phyloP scores from a whole-genome alignment of 2,888 invertebrate genomes.

The Dicyrtoma fusca region DNA sequence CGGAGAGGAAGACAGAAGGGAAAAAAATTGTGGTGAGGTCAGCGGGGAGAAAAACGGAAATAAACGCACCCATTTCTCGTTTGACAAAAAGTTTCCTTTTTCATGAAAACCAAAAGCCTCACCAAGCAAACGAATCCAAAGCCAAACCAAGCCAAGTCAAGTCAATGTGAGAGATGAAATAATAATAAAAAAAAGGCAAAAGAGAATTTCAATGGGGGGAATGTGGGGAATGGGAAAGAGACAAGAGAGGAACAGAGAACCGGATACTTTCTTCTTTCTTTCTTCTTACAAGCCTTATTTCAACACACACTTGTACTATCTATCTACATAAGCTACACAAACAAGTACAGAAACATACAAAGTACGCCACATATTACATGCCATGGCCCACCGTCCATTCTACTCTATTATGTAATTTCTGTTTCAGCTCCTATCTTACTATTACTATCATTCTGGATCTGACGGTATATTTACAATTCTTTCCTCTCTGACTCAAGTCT shows the following conservation, averaged over 20 bases:
- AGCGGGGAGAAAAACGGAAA: slow-evolving; percentile 37
- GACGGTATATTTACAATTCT: neutral
- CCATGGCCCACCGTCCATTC: slow-evolving; percentile 1
- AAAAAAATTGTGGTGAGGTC: slow-evolving; percentile 37
- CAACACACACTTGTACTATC: neutral
- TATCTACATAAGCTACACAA: neutral
- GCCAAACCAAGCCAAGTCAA: no score
- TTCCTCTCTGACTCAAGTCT: neutral
- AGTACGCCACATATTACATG: neutral
- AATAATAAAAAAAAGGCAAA: neutral
- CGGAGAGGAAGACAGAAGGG: no score
- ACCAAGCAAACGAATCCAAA: neutral
- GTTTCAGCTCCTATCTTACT: neutral
- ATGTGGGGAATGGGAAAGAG: slow-evolving; percentile 1
- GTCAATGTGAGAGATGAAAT: no score
- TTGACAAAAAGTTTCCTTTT: slow-evolving; percentile 28
- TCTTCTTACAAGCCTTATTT: neutral
- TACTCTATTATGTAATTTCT: neutral
- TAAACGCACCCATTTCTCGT: slow-evolving; percentile 34
- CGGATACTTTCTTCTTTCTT: slow-evolving; percentile 19
- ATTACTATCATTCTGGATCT: neutral
- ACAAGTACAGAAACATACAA: slow-evolving; percentile 1
- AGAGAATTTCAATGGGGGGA: slow-evolving; percentile 6
- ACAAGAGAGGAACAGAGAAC: slow-evolving; percentile 19
- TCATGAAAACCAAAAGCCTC: neutral